A percentile compares a stretch with the other conserved stretches of the same genome.
Conservation (phyloP, 1,140 invertebrate genomes). For the Papilio polytes region DNA sequence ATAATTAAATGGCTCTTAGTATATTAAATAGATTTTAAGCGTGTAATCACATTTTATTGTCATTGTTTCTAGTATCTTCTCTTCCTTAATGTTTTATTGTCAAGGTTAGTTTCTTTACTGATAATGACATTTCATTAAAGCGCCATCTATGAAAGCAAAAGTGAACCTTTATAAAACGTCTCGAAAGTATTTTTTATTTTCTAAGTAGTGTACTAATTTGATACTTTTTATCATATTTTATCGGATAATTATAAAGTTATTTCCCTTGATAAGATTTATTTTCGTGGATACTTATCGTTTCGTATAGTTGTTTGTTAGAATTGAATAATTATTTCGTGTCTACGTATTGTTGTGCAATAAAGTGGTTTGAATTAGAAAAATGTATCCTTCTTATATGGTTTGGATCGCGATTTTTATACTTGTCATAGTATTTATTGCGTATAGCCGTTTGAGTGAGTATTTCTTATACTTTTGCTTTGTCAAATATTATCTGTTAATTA, state of each 20-base stretch:
- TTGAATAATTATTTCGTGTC: conserved; percentile 10
- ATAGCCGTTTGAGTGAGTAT: conserved; percentile 48
- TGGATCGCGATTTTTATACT: conserved; percentile 46
- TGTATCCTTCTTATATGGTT: conserved; percentile 43
- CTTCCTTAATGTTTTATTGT: too few relatives aligned
- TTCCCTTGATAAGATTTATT: conserved; percentile 34
- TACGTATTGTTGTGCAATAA: conserved; percentile 28
- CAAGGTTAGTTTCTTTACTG: background rate
- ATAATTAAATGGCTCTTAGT: too few relatives aligned
- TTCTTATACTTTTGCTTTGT: conserved; percentile 21
- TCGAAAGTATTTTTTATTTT: background rate
- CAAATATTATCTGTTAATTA: background rate
- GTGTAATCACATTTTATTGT: too few relatives aligned
- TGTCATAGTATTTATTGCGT: conserved; percentile 41
- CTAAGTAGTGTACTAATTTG: background rate
- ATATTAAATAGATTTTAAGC: too few relatives aligned
- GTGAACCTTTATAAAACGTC: background rate
- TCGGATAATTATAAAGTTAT: conserved; percentile 36
- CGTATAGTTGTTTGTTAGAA: background rate
- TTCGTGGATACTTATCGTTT: conserved; percentile 26
- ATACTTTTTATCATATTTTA: conserved; percentile 27
- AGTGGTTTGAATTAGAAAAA: conserved; percentile 33
- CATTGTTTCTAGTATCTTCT: too few relatives aligned
- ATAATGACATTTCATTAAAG: background rate
- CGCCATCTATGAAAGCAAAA: background rate